Conservation (phyloP, 1,140 invertebrate genomes). For the Melanaphis sacchari region DNA sequence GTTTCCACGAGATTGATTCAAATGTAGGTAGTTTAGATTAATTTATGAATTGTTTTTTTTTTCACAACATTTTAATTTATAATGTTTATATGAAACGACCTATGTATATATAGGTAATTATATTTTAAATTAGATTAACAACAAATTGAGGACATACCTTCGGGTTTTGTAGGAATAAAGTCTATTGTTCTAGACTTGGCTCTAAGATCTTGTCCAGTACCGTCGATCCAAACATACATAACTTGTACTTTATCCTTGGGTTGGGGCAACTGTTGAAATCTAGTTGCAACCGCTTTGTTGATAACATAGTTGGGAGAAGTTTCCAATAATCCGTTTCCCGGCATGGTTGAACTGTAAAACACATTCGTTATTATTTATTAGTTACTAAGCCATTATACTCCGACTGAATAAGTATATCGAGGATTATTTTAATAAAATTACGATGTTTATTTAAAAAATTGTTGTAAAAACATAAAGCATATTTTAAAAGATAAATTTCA, state of each 20-base stretch:
- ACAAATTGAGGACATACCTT: conserved; percentile 65
- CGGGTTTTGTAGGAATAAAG: conserved; percentile 75
- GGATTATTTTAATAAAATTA: neutral
- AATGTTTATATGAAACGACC: neutral
- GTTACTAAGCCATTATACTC: neutral
- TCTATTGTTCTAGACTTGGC: conserved; percentile 88
- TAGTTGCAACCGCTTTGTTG: conserved; percentile 76
- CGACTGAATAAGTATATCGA: neutral
- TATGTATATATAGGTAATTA: no score
- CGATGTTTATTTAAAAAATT: neutral
- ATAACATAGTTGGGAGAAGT: conserved; percentile 76
- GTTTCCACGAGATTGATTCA: neutral
- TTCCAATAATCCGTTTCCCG: conserved; percentile 64
- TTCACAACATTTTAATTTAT: neutral
- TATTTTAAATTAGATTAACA: neutral
- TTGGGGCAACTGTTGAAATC: conserved; percentile 78
- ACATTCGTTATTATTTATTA: neutral
- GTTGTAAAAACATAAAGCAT: neutral
- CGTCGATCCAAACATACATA: conserved; percentile 97
- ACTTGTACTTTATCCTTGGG: conserved; percentile 80
- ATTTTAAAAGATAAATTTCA: neutral
- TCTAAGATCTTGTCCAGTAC: conserved; percentile 85
- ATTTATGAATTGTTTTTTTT: neutral
- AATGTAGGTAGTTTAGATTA: neutral
- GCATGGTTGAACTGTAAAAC: conserved; percentile 37